Base-by-base conservation (phyloP, 2,797 vertebrate species). In the Arremon brunneinucha region DNA sequence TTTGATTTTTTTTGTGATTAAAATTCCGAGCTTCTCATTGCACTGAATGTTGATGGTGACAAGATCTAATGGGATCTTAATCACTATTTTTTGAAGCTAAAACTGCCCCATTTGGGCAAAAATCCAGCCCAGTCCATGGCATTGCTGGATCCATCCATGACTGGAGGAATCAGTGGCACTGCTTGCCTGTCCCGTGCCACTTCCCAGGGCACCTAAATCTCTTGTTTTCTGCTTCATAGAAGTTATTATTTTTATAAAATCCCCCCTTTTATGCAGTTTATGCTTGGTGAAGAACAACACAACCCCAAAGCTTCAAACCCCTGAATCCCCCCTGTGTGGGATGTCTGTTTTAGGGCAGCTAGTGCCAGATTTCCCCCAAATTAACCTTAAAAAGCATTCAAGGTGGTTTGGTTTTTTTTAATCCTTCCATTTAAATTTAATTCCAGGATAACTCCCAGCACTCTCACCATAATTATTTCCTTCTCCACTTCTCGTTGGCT, bases 211-310 rank as follows among this genome's bases (percentile, higher is more conserved):
- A 6, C 32, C 70, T 15, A 26, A 69, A 49, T 57, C 8, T 0
- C 35, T 0, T 49, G 85, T 44, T 39, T 32, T 49, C 30, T 69
- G 23, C 19, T 57, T 26, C 3, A 1, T 4, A 11, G 2, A 55
- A 69, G 13, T 47, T 34, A 5, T 0, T 53, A 4, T 17, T 74
- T 57, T 41, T 35, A 12, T 47, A 12, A 84, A 87, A 47, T 5
- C 19, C 6, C 20, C 6, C 4, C 1, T n/a, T 69, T 62, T 10
- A 18, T 62, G 30, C 6, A 10, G 10, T 1, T 5, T 2, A 2
- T 13, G 1, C 22, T 35, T n/a, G 28, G 32, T 71, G 32, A 44
- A 39, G 34, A 60, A 0, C 35, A 28, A 0, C 68, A 8, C 37
- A 46, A 32, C 56, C 62, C 43, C 12, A 3, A 24, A 21, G 2